Base-by-base conservation (phyloP, 2,797 vertebrate species). In the Tenualosa ilisha region DNA sequence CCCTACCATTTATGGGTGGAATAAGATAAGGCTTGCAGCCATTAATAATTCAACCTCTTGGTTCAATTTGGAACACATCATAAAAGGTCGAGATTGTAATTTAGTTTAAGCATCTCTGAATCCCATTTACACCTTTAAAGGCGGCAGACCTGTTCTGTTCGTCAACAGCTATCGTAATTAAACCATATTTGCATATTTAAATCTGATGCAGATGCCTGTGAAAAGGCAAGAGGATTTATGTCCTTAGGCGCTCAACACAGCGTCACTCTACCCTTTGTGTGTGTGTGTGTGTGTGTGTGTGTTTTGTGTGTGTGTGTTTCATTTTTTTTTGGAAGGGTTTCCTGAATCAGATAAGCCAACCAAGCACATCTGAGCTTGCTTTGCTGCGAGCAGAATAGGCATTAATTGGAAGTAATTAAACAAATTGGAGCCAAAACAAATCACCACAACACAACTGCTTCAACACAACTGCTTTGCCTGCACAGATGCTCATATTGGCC, bases 21-120 rank as follows among this genome's bases (percentile, higher is more conserved):
- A 56, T 43, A 37, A 90, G 86, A 91, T 81, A 85, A 56, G 83
- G 82, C 72, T 89, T 54, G 54, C n/a, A 61, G 26, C 83, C 81
- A 90, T 92, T 83, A 92, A 93, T 92, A 86, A 92, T 91, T 92
- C 86, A 93, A 89, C 56, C 26, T 83, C 6, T 83, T 17, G 56
- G 86, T 87, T 85, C 53, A 40, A 79, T 82, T 31, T 40, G 88
- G 86, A 86, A 88, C 31, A 40, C 87, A 89, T 11, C 86, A 83
- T 83, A 88, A 89, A 31, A 91, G 86, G 90, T 92, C 87, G 88
- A 82, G 6, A 6, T 87, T 86, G 90, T 87, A 89, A 93, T 91
- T 85, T 85, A 1, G 83, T 82, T 81, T 83, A 61, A 81, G 87
- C 86, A 56, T 54, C 53, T 86, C 85, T 61, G 90, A 93, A 91